Evolutionary conservation across 2,888 invertebrate genomes (phyloP).

Genomic region (Cephalotes varians): DNA sequence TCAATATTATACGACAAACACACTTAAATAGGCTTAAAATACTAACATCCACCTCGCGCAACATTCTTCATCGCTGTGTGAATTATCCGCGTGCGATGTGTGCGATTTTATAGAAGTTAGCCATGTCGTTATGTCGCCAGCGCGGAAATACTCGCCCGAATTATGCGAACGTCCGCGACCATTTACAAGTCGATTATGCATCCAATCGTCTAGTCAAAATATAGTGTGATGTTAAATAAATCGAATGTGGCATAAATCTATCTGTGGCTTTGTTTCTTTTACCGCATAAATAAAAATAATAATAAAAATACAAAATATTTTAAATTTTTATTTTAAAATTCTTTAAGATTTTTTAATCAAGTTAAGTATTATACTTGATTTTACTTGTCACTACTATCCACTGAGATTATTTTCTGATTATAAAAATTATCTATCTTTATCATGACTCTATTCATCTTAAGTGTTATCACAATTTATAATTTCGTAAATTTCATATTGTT

Average conservation of each 20-base stretch:
- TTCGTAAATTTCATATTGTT: neutral
- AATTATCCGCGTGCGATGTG: conserved; percentile 75
- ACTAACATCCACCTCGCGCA: conserved; percentile 81
- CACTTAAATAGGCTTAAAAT: conserved; percentile 86
- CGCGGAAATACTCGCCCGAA: conserved; percentile 55
- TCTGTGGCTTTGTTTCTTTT: neutral
- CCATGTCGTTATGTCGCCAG: conserved; percentile 75
- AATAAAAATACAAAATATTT: neutral
- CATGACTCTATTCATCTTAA: neutral
- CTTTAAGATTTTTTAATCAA: neutral
- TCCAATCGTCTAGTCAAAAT: neutral
- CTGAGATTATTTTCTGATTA: neutral
- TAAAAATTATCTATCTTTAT: neutral
- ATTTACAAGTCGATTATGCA: conserved; percentile 9
- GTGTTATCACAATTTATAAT: neutral
- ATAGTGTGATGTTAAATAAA: neutral
- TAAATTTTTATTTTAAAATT: too few relatives aligned
- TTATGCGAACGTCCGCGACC: conserved; percentile 44
- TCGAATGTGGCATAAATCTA: neutral
- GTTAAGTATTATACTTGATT: neutral
- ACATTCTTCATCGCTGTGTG: conserved; percentile 75
- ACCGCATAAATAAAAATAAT: neutral
- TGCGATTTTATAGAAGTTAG: conserved; percentile 81
- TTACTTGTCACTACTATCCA: neutral
- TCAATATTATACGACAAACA: conserved; percentile 86